These are phyloP conservation scores for Silvanus unidentatus DNA, from an alignment of 2,888 invertebrate genomes.

Conservation along the genomic window DNA sequence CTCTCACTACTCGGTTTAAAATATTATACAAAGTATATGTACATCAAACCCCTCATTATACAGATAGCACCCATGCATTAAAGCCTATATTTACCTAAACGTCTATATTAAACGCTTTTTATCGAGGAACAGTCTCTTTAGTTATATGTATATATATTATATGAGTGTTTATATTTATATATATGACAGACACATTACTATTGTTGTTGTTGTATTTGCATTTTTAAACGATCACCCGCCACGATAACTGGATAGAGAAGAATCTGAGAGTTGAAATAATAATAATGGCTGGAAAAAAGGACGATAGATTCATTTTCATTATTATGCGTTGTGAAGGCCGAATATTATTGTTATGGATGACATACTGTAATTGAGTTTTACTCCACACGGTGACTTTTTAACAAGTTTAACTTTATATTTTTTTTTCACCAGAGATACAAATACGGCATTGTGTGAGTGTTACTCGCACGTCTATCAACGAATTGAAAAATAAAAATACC, in stretches of 20 bases:
- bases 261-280: slow-evolving; percentile 3
- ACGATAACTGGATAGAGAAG: slow-evolving; percentile 14
- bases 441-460: slow-evolving; percentile 1
- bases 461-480: not conserved
- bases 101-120: slow-evolving; percentile 25
- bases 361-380: slow-evolving; percentile 24
- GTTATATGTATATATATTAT: not conserved
- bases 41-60: slow-evolving; percentile 35
- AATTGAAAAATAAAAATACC: slow-evolving; percentile 3
- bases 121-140: slow-evolving; percentile 7
- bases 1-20: slow-evolving; percentile 29
- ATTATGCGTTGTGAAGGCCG: slow-evolving; percentile 14
- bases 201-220: slow-evolving; percentile 13
- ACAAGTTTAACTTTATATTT: slow-evolving; percentile 9
- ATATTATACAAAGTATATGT: slow-evolving; percentile 30
- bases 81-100: slow-evolving; percentile 36
- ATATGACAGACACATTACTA: slow-evolving; percentile 14
- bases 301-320: slow-evolving; percentile 12
- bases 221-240: slow-evolving; percentile 15
- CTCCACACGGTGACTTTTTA: slow-evolving; percentile 14
- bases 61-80: too few relatives aligned
- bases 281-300: slow-evolving; percentile 7
- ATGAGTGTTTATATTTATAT: not conserved
- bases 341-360: slow-evolving; percentile 17
- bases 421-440: slow-evolving; percentile 7